Conservation (phyloP, 2,797 vertebrate species). For the Semotilus atromaculatus region DNA sequence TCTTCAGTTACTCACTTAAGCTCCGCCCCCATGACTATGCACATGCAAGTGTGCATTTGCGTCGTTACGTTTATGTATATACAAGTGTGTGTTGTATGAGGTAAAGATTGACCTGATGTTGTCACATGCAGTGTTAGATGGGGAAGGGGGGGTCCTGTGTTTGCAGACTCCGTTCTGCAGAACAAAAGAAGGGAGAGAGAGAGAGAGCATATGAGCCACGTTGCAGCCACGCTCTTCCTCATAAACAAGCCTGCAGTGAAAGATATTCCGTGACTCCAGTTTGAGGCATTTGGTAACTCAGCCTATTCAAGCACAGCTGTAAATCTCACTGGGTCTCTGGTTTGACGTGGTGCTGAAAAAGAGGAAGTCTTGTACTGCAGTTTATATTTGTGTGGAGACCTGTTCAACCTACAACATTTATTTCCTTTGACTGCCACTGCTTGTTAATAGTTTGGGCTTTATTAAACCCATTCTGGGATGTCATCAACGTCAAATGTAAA, state of each 20-base stretch:
- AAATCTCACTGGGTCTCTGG: slow-evolving; percentile 13
- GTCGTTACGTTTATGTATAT: slow-evolving; percentile 32
- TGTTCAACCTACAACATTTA: not conserved
- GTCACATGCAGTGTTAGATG: slow-evolving; percentile 72
- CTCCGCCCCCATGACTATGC: slow-evolving; percentile 37
- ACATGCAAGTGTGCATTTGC: slow-evolving; percentile 17
- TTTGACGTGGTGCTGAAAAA: slow-evolving; percentile 13
- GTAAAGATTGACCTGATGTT: slow-evolving; percentile 69
- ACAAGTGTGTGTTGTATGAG: slow-evolving; percentile 40
- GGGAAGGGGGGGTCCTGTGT: slow-evolving; percentile 66
- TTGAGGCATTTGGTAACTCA: slow-evolving; percentile 53
- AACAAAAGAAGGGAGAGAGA: slow-evolving; percentile 42
- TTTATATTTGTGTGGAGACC: not conserved
- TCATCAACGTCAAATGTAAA: not conserved
- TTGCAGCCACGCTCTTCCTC: slow-evolving; percentile 58
- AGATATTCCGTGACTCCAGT: slow-evolving; percentile 70
- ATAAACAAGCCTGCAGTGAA: slow-evolving; percentile 56
- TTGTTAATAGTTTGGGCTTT: not conserved
- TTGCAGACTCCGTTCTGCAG: slow-evolving; percentile 77
- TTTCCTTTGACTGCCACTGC: not conserved
- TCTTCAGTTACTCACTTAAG: slow-evolving; percentile 20
- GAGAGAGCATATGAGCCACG: slow-evolving; percentile 52
- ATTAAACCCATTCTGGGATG: not conserved
- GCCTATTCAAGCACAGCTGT: slow-evolving; percentile 48
- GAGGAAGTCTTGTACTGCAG: slow-evolving; percentile 8